Percentiles rank a stretch among this genome's conserved stretches.
Evolutionary conservation across 1,140 invertebrate genomes (phyloP).

Genomic region (Bombus cullumanus): DNA sequence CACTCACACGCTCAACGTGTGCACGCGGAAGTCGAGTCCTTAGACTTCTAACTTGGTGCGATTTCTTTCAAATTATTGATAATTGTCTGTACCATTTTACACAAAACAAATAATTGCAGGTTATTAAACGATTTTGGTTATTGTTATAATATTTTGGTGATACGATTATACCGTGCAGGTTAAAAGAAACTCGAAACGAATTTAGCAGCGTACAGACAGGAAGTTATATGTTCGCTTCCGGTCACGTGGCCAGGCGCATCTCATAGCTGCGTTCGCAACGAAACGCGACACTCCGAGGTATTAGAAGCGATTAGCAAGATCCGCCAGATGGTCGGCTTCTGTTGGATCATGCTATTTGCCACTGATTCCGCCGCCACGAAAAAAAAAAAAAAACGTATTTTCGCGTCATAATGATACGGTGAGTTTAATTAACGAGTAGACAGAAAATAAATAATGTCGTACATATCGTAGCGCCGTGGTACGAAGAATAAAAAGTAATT

Average conservation of each 20-base stretch:
- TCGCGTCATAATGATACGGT: neutral
- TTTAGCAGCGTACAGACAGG: neutral
- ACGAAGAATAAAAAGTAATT: too few relatives aligned
- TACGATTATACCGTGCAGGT: too few relatives aligned
- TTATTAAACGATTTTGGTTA: too few relatives aligned
- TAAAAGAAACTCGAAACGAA: neutral
- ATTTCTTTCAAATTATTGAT: too few relatives aligned
- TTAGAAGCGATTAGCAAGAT: slow-evolving; percentile 20
- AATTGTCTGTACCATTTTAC: too few relatives aligned
- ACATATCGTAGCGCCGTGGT: too few relatives aligned
- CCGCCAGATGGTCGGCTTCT: slow-evolving; percentile 19
- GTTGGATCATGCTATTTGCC: neutral
- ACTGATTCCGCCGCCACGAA: neutral
- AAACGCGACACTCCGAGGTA: slow-evolving; percentile 37
- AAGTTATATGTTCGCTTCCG: slow-evolving; percentile 40
- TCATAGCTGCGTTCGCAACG: neutral
- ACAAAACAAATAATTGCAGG: too few relatives aligned
- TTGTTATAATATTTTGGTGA: too few relatives aligned
- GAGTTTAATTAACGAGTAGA: neutral
- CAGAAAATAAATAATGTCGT: too few relatives aligned
- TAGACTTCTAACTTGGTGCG: neutral
- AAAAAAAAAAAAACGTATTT: neutral
- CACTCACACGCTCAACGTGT: too few relatives aligned
- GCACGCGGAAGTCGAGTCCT: neutral
- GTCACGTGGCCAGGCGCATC: slow-evolving; percentile 24